Evolutionary conservation across 2,797 vertebrate genomes (phyloP).

Genomic region (Acanthis flammea): DNA sequence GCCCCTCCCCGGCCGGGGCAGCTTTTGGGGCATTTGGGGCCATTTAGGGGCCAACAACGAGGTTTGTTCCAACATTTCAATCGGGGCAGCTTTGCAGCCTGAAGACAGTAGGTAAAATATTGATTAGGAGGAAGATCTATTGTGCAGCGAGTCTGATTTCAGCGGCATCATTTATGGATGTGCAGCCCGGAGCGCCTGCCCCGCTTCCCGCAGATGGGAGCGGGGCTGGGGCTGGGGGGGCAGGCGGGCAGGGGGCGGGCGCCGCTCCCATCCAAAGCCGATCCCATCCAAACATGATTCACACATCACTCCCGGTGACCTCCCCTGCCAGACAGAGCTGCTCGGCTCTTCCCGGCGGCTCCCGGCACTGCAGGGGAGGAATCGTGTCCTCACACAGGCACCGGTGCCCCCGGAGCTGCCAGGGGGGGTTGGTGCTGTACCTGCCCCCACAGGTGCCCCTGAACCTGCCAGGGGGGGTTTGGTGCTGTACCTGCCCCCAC

Average conservation of each 20-base stretch:
- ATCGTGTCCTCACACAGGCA: too few species aligned
- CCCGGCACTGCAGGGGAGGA: neutral
- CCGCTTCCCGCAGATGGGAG: neutral
- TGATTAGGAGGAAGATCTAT: conserved; percentile 73
- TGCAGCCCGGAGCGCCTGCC: neutral
- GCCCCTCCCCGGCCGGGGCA: neutral
- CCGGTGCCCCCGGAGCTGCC: neutral
- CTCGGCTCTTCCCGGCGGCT: neutral
- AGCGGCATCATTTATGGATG: conserved; percentile 73
- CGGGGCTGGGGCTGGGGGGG: neutral
- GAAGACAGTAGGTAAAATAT: conserved; percentile 75
- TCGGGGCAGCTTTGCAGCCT: conserved; percentile 25
- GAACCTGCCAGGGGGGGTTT: fast-evolving
- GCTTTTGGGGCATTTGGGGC: neutral
- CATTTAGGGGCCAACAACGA: neutral
- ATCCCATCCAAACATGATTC: neutral
- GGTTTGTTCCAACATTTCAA: conserved; percentile 15
- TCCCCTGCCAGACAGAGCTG: neutral
- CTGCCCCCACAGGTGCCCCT: too few species aligned
- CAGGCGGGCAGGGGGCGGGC: neutral
- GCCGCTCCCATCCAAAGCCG: neutral
- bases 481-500: too few species aligned
- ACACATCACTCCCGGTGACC: neutral
- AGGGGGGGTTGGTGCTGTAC: fast-evolving
- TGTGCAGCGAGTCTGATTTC: conserved; percentile 72